Percentiles rank a stretch among this genome's conserved stretches.
These are phyloP conservation scores for Nezara viridula DNA, from an alignment of 2,888 invertebrate species.

Conservation along the genomic window DNA sequence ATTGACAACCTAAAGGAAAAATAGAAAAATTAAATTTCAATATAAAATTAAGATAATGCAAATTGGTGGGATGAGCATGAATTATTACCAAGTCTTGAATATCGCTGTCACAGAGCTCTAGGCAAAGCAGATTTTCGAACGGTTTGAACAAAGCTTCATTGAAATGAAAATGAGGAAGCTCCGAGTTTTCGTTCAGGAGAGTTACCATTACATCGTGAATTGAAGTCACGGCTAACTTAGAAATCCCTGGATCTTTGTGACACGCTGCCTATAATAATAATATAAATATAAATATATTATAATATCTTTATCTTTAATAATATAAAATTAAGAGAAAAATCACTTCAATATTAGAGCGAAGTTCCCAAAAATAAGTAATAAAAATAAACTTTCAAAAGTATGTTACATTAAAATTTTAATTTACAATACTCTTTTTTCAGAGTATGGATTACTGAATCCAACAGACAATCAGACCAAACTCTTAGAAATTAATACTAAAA, in stretches of 20 bases:
- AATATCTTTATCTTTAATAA: too few relatives aligned
- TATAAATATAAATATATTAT: neutral
- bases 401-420: too few relatives aligned
- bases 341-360: too few relatives aligned
- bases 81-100: slow-evolving; percentile 81
- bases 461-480: too few relatives aligned
- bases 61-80: neutral
- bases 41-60: neutral
- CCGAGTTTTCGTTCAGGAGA: slow-evolving; percentile 87
- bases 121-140: slow-evolving; percentile 92
- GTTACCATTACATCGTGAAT: slow-evolving; percentile 94
- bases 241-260: slow-evolving; percentile 88
- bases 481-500: too few relatives aligned
- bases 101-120: slow-evolving; percentile 93
- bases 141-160: slow-evolving; percentile 95
- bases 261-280: slow-evolving; percentile 81
- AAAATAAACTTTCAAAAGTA: too few relatives aligned
- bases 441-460: too few relatives aligned
- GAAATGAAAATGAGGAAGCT: slow-evolving; percentile 94
- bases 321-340: too few relatives aligned
- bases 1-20: slow-evolving; percentile 82
- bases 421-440: too few relatives aligned
- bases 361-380: too few relatives aligned
- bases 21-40: neutral
- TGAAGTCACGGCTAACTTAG: slow-evolving; percentile 89